Conservation (phyloP, 2,113 vertebrate species). For the Nibea coibor region DNA sequence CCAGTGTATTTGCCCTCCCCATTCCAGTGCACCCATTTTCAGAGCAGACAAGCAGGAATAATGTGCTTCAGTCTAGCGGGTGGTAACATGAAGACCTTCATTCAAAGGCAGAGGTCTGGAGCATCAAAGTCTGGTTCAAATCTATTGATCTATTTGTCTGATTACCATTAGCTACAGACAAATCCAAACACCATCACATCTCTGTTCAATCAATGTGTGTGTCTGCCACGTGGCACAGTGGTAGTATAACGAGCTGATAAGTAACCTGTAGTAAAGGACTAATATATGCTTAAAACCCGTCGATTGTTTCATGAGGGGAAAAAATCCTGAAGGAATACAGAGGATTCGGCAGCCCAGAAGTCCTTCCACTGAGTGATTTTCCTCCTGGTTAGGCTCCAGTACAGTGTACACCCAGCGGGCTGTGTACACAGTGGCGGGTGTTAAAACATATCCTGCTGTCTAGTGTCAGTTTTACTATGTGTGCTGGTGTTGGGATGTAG, state of each 20-base stretch:
- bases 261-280: constrained; percentile 61
- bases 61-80: constrained; percentile 66
- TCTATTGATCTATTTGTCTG: constrained; percentile 79
- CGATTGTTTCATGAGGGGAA: constrained; percentile 53
- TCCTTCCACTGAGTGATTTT: constrained; percentile 73
- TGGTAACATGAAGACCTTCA: constrained; percentile 72
- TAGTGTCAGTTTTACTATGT: constrained; percentile 71
- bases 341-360: constrained; percentile 50
- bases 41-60: constrained; percentile 69
- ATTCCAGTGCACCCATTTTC: constrained; percentile 49
- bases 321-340: constrained; percentile 48
- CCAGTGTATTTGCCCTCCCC: constrained; percentile 50
- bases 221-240: constrained; percentile 33
- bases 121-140: constrained; percentile 80
- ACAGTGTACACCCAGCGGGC: constrained; percentile 65
- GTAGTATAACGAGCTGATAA: constrained; percentile 53
- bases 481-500: constrained; percentile 59
- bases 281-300: constrained; percentile 37
- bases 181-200: constrained; percentile 66
- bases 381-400: constrained; percentile 69
- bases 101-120: constrained; percentile 67
- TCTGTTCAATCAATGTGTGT: constrained; percentile 50
- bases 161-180: constrained; percentile 79
- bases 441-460: constrained; percentile 70
- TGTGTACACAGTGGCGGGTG: constrained; percentile 68